Evolutionary conservation across 2,888 invertebrate species (phyloP).

Genomic region (Acrobasis repandana): DNA sequence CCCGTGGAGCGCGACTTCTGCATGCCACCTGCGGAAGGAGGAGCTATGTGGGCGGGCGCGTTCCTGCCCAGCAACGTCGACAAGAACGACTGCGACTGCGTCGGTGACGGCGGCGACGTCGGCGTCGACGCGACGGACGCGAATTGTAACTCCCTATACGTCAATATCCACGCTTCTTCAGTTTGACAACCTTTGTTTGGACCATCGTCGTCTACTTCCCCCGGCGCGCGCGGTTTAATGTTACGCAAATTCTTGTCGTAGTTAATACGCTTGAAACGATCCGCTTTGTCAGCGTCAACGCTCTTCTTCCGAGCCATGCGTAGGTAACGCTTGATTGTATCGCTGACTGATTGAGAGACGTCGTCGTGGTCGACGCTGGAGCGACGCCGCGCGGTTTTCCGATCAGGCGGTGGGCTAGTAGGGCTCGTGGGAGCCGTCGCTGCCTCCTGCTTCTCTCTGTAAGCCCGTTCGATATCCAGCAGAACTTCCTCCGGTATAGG

Average conservation of each 20-base stretch:
- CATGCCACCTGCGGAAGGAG: conserved; percentile 86
- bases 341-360: conserved; percentile 93
- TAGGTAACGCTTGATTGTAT: conserved; percentile 92
- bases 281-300: conserved; percentile 90
- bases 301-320: conserved; percentile 95
- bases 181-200: conserved; percentile 90
- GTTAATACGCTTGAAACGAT: conserved; percentile 93
- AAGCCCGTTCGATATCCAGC: conserved; percentile 72
- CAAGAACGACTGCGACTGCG: conserved; percentile 74
- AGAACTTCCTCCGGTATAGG: conserved; percentile 83
- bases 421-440: conserved; percentile 68
- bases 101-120: conserved; percentile 77
- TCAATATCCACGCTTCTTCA: conserved; percentile 88
- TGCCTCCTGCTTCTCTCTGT: conserved; percentile 69
- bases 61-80: conserved; percentile 65
- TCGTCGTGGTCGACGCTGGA: conserved; percentile 93
- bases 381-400: conserved; percentile 81
- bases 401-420: conserved; percentile 65
- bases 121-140: conserved; percentile 70
- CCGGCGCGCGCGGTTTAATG: conserved; percentile 90
- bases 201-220: conserved; percentile 91
- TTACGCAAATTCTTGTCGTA: conserved; percentile 93
- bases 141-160: conserved; percentile 66
- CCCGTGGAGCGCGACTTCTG: conserved; percentile 95
- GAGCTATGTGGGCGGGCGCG: conserved; percentile 53